phyloP scores from a whole-genome alignment of 2,888 invertebrate genomes.

The Erannis defoliaria region DNA sequence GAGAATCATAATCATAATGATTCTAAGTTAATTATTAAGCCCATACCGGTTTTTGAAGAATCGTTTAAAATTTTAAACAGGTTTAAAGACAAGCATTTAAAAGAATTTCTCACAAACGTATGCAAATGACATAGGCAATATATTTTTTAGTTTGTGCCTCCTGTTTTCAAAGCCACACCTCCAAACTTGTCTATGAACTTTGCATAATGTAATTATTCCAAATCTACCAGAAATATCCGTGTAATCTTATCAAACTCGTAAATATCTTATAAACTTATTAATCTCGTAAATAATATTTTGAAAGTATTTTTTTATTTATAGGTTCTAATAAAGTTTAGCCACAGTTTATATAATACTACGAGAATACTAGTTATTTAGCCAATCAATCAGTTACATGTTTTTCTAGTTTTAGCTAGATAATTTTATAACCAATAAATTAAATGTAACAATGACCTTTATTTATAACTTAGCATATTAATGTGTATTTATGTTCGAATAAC shows the following conservation, averaged over 20 bases:
- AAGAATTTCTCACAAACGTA: not conserved
- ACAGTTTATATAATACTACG: too few relatives aligned
- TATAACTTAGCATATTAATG: too few relatives aligned
- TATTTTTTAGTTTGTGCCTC: conserved; percentile 2
- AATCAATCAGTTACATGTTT: too few relatives aligned
- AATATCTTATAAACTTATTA: too few relatives aligned
- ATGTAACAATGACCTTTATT: too few relatives aligned
- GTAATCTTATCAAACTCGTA: too few relatives aligned
- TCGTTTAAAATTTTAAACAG: not conserved
- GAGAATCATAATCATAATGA: not conserved
- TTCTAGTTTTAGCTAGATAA: too few relatives aligned
- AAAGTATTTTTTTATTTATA: too few relatives aligned
- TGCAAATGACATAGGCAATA: conserved; percentile 8
- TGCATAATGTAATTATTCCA: not conserved
- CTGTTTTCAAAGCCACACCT: not conserved
- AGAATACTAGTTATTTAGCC: too few relatives aligned
- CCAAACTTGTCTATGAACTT: not conserved
- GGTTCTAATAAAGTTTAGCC: not conserved
- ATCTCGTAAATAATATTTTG: too few relatives aligned
- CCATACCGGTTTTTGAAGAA: conserved; percentile 1
- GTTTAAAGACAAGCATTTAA: not conserved
- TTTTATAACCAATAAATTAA: too few relatives aligned
- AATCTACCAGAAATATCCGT: not conserved
- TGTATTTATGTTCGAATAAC: too few relatives aligned
- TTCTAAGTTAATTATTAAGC: not conserved